A percentile compares a stretch with the other conserved stretches of the same genome.
phyloP scores from a whole-genome alignment of 2,888 invertebrate species.

The Chalcosyrphus nemorum region DNA sequence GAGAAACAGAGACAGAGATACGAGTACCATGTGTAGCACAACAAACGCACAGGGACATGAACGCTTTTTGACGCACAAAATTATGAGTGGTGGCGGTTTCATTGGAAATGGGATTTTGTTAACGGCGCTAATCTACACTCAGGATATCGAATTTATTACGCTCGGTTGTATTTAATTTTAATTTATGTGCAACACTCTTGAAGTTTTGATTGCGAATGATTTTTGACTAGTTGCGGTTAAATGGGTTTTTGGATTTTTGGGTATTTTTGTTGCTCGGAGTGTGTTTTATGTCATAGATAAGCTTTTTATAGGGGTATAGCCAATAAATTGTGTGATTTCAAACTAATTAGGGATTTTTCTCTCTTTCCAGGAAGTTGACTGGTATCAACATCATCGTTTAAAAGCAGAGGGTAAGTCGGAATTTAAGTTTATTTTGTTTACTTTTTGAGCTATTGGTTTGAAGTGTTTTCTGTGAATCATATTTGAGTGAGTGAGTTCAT shows the following conservation, averaged over 20 bases:
- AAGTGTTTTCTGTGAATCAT: too few species aligned
- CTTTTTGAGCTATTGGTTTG: too few species aligned
- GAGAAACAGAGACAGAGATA: not conserved
- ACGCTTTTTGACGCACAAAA: constrained; percentile 38
- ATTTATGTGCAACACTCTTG: constrained; percentile 29
- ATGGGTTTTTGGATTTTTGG: too few species aligned
- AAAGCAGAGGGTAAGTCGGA: constrained; percentile 2
- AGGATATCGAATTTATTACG: constrained; percentile 38
- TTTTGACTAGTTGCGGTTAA: not conserved
- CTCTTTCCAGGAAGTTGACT: constrained; percentile 15
- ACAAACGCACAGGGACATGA: not conserved
- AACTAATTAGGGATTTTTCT: not conserved
- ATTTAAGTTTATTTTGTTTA: not conserved
- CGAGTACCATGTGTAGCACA: not conserved
- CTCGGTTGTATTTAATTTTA: constrained; percentile 15
- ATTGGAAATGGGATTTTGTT: constrained; percentile 9
- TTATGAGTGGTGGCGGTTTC: constrained; percentile 42
- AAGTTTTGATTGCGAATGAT: constrained; percentile 15
- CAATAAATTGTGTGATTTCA: not conserved
- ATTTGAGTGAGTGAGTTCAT: too few species aligned
- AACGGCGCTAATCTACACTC: constrained; percentile 35
- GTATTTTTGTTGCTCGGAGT: not conserved
- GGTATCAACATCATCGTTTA: not conserved
- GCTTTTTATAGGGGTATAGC: not conserved
- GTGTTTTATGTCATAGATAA: not conserved